phyloP scores from a whole-genome alignment of 35 echinoderm and acorn worm species.

The Acanthaster planci region DNA sequence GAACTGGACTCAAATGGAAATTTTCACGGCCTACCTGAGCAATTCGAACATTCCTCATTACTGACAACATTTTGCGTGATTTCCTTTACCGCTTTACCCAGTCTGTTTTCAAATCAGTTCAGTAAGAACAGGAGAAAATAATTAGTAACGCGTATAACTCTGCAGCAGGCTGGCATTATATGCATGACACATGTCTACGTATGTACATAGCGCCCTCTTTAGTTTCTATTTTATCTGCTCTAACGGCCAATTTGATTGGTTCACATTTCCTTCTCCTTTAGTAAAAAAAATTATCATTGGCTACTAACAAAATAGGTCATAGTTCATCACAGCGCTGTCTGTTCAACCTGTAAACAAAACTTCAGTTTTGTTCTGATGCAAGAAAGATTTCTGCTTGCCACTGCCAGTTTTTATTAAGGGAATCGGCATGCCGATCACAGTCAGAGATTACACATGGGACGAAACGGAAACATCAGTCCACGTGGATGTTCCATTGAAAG shows the following conservation, averaged over 20 bases:
- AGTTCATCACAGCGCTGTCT: neutral
- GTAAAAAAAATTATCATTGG: neutral
- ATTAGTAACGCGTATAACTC: neutral
- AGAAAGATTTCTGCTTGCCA: too few species aligned
- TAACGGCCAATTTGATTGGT: neutral
- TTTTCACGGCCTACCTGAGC: constrained; percentile 1
- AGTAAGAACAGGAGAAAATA: neutral
- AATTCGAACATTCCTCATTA: constrained; percentile 23
- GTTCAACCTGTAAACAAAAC: too few species aligned
- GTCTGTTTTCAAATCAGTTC: too few species aligned
- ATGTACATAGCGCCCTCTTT: neutral
- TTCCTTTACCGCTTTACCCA: neutral
- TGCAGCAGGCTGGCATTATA: neutral
- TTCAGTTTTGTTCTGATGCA: too few species aligned
- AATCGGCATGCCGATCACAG: constrained; percentile 75
- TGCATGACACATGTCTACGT: neutral
- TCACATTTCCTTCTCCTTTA: neutral
- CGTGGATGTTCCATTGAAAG: constrained; percentile 85
- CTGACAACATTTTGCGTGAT: neutral
- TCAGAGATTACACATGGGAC: constrained; percentile 89
- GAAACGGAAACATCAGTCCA: constrained; percentile 76
- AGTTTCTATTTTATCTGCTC: neutral
- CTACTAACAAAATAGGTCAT: neutral
- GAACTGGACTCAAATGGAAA: too few species aligned
- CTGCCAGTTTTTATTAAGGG: too few species aligned